These are phyloP conservation scores for Odocoileus hemionus DNA, from an alignment of 2,113 vertebrate genomes.

Conservation along the genomic window DNA sequence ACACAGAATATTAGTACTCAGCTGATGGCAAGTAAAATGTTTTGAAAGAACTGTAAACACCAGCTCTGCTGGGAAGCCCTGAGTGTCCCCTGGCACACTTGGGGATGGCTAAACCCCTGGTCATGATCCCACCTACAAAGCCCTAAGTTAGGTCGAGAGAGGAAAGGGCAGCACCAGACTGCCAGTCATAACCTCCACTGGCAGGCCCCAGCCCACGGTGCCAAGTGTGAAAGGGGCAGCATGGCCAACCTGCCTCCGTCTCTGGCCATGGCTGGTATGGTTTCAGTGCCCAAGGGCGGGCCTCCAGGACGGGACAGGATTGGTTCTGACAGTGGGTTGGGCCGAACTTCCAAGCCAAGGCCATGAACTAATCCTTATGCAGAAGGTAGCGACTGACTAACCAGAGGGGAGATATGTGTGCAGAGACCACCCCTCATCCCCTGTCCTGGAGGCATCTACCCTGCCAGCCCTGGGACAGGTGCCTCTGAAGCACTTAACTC, in stretches of 20 bases:
- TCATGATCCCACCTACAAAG: not conserved
- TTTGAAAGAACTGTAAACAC: not conserved
- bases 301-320: not conserved
- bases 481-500: not conserved
- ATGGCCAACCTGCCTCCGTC: not conserved
- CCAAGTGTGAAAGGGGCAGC: not conserved
- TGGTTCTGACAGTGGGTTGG: not conserved
- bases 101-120: not conserved
- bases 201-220: not conserved
- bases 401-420: not conserved
- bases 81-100: not conserved
- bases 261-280: not conserved
- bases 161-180: not conserved
- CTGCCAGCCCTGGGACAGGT: not conserved
- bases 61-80: not conserved
- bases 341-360: not conserved
- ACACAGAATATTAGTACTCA: not conserved
- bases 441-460: not conserved
- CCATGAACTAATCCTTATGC: slow-evolving; percentile 5
- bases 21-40: not conserved
- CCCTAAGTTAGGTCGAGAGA: not conserved
- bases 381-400: not conserved
- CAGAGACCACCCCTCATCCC: not conserved
- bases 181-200: not conserved
- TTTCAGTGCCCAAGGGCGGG: not conserved